Percentiles rank a stretch among this genome's conserved stretches.
These are phyloP conservation scores for Phoebastria nigripes DNA, from an alignment of 2,797 vertebrate genomes.

Conservation along the genomic window DNA sequence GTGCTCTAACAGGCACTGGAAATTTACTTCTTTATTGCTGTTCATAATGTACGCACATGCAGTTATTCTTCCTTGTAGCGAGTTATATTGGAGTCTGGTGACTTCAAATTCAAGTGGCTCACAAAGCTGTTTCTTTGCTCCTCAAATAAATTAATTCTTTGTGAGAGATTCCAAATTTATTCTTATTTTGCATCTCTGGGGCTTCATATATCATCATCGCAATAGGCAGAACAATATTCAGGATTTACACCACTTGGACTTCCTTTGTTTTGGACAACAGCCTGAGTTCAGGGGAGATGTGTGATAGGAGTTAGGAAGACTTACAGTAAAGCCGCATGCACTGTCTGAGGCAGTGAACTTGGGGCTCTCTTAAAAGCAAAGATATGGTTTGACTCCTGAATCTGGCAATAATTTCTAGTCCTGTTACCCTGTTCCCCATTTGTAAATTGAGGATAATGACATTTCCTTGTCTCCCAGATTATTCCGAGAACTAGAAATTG, in stretches of 20 bases:
- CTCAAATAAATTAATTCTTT: not conserved
- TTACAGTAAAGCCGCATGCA: not conserved
- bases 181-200: not conserved
- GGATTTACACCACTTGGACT: not conserved
- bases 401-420: not conserved
- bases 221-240: not conserved
- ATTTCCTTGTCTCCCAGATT: not conserved
- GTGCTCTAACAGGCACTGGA: not conserved
- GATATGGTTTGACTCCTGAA: not conserved
- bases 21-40: not conserved
- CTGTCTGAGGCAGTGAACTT: not conserved
- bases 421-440: not conserved
- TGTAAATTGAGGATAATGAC: not conserved
- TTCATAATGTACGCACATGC: not conserved
- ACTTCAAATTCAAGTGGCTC: not conserved
- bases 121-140: not conserved
- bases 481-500: not conserved
- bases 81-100: not conserved
- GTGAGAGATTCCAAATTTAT: not conserved
- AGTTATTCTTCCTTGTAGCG: not conserved
- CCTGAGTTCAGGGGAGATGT: not conserved
- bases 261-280: not conserved
- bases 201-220: not conserved
- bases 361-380: not conserved
- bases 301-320: not conserved